These are phyloP conservation scores for Dinocampus coccinellae DNA, from an alignment of 2,888 invertebrate genomes.

Conservation along the genomic window DNA sequence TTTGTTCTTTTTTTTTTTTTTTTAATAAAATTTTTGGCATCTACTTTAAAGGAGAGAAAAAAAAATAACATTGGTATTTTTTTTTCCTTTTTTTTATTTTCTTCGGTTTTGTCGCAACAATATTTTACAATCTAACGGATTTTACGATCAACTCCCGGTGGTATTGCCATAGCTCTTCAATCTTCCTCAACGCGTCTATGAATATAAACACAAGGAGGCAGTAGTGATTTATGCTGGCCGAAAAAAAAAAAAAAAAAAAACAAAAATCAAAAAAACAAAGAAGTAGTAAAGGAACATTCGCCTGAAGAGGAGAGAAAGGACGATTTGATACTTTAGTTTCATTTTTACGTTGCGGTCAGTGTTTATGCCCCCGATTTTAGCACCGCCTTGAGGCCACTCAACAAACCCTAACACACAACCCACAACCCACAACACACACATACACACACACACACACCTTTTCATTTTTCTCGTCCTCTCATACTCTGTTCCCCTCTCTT, in stretches of 20 bases:
- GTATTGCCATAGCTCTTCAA: slow-evolving; percentile 57
- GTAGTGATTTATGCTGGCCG: slow-evolving; percentile 63
- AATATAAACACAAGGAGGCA: slow-evolving; percentile 63
- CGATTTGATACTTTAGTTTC: slow-evolving; percentile 39
- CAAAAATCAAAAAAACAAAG: slow-evolving; percentile 8
- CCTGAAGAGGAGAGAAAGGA: slow-evolving; percentile 35
- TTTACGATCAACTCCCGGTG: slow-evolving; percentile 61
- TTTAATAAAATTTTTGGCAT: slow-evolving; percentile 16
- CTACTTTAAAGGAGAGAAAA: not conserved
- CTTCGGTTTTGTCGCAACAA: slow-evolving; percentile 52
- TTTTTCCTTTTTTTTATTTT: no score
- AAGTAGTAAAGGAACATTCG: not conserved
- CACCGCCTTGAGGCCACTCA: slow-evolving; percentile 56
- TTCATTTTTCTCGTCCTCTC: slow-evolving; percentile 15
- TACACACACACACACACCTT: not conserved
- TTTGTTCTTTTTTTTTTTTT: no score
- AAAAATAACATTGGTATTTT: not conserved
- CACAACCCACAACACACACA: no score
- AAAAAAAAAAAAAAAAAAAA: slow-evolving; percentile 26
- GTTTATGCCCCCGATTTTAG: slow-evolving; percentile 64
- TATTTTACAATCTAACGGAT: slow-evolving; percentile 64
- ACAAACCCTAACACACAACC: slow-evolving; percentile 29
- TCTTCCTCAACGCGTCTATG: slow-evolving; percentile 64
- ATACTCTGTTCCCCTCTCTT: slow-evolving; percentile 33
- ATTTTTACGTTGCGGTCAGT: slow-evolving; percentile 65